phyloP scores from a whole-genome alignment of 2,113 vertebrate species.

The Pomatostomus ruficeps region DNA sequence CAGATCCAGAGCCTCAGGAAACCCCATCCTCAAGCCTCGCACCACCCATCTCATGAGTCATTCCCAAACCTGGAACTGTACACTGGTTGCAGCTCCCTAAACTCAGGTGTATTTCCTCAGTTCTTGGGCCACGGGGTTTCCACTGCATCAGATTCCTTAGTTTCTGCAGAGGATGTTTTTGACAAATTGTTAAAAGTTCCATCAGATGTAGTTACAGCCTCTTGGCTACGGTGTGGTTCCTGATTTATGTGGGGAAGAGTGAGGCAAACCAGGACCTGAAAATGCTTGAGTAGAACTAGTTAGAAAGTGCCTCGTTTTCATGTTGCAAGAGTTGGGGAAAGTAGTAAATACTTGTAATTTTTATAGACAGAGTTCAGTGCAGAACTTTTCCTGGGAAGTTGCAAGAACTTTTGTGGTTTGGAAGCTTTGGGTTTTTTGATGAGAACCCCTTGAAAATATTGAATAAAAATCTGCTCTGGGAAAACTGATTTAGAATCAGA shows the following conservation, averaged over 20 bases:
- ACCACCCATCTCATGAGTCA: no score
- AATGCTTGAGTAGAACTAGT: background rate
- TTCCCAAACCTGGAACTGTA: background rate
- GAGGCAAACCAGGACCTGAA: background rate
- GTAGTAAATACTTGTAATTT: background rate
- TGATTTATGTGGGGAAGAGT: background rate
- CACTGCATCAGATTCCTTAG: background rate
- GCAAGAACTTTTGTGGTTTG: background rate
- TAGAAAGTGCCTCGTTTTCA: background rate
- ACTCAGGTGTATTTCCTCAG: background rate
- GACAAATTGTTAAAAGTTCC: background rate
- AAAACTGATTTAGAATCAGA: conserved; percentile 4
- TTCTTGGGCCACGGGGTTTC: background rate
- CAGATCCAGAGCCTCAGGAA: background rate
- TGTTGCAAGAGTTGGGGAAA: background rate
- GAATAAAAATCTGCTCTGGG: background rate
- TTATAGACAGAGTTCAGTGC: background rate
- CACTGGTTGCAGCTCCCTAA: background rate
- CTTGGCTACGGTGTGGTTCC: background rate
- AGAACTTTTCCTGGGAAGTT: background rate
- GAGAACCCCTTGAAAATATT: background rate
- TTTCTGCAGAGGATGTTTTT: background rate
- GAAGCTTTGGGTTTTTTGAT: background rate
- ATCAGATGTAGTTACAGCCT: background rate
- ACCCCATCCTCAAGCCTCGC: background rate